phyloP scores from a whole-genome alignment of 2,888 invertebrate genomes.

The Polia nebulosa region DNA sequence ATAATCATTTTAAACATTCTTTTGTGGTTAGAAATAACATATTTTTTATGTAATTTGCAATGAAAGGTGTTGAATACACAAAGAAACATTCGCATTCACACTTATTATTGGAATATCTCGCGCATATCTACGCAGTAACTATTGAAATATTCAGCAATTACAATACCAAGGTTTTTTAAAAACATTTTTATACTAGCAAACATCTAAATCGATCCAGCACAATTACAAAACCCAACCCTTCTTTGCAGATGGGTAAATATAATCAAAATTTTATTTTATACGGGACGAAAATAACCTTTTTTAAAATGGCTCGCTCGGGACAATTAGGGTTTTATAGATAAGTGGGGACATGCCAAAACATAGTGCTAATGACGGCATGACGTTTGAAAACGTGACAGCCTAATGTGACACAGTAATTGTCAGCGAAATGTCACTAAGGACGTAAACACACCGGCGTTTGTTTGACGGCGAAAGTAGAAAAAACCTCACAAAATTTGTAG shows the following conservation, averaged over 20 bases:
- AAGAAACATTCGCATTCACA: constrained; percentile 20
- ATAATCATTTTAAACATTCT: constrained; percentile 32
- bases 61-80: constrained; percentile 56
- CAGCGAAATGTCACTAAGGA: constrained; percentile 71
- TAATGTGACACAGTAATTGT: constrained; percentile 80
- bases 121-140: constrained; percentile 35
- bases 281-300: constrained; percentile 48
- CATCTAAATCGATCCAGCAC: constrained; percentile 43
- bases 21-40: constrained; percentile 4
- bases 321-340: constrained; percentile 66
- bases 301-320: constrained; percentile 35
- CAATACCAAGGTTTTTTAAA: constrained; percentile 32
- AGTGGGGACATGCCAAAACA: constrained; percentile 64
- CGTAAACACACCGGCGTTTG: constrained; percentile 29
- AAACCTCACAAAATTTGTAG: constrained; percentile 13
- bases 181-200: constrained; percentile 9
- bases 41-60: constrained; percentile 45
- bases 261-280: constrained; percentile 22
- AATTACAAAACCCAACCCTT: constrained; percentile 33
- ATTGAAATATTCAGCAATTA: constrained; percentile 39
- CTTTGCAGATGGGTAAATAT: constrained; percentile 2
- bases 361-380: constrained; percentile 68
- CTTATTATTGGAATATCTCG: constrained; percentile 34
- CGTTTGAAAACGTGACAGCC: constrained; percentile 67
- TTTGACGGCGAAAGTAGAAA: constrained; percentile 20